Conservation (phyloP, 2,888 invertebrate genomes). For the Caenorhabditis macrosperma region DNA sequence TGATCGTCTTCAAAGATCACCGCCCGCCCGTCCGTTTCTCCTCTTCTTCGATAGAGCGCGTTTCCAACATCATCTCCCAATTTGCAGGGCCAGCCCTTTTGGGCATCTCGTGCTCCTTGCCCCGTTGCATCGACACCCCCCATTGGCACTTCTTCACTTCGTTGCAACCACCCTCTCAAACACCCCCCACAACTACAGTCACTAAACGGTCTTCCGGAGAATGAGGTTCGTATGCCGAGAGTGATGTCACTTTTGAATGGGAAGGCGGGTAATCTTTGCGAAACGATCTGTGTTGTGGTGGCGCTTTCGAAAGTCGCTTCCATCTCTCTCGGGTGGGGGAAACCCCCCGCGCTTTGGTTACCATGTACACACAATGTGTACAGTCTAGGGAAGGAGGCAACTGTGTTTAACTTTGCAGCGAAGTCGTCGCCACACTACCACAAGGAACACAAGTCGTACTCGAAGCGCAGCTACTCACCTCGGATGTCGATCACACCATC, state of each 20-base stretch:
- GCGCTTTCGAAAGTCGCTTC: background rate
- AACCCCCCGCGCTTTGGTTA: background rate
- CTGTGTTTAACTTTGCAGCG: too few relatives aligned
- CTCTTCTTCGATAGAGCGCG: background rate
- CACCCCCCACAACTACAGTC: background rate
- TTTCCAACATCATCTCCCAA: background rate
- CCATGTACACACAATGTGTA: background rate
- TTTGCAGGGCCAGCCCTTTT: slow-evolving; percentile 60
- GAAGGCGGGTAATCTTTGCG: background rate
- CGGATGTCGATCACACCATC: slow-evolving; percentile 79
- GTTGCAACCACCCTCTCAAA: slow-evolving; percentile 8
- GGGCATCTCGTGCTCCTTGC: slow-evolving; percentile 51
- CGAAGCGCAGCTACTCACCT: slow-evolving; percentile 78
- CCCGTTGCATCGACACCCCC: slow-evolving; percentile 39
- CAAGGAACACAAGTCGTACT: slow-evolving; percentile 79
- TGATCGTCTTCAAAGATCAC: too few relatives aligned
- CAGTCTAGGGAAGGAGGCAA: background rate
- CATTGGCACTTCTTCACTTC: slow-evolving; percentile 10
- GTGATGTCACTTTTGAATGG: slow-evolving; percentile 8
- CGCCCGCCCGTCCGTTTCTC: background rate
- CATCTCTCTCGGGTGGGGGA: slow-evolving; percentile 1
- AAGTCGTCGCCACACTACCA: slow-evolving; percentile 69
- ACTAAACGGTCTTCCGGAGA: slow-evolving; percentile 31
- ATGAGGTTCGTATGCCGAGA: slow-evolving; percentile 22
- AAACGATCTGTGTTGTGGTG: background rate